Base-by-base conservation (phyloP, 2,888 invertebrate species). In the Cryptocephalus primarius region DNA sequence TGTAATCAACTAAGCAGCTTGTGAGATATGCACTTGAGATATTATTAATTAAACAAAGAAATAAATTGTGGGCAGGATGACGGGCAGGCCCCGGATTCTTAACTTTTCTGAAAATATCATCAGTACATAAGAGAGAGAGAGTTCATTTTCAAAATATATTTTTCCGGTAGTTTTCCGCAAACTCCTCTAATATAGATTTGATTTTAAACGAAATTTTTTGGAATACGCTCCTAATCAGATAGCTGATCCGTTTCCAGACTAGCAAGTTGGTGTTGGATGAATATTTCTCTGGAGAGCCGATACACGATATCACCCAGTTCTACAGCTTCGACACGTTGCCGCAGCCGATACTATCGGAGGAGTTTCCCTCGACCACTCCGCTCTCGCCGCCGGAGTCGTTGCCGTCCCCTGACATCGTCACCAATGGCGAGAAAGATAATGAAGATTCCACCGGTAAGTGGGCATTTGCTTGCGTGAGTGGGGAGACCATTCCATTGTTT, bases 251-350 rank as follows among this genome's bases (percentile, higher is more conserved):
- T 48, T 66, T 66, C 9, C 67, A 90, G 90, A 85, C 84, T 61
- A 89, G 90, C 48, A 91, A 91, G 72, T 73, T 90, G 61, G 85
- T 90, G 56, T 73, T 92, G 61, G 91, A 91, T 67, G 89, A 90
- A 70, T 88, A 88, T 70, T 91, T 91, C 51, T 69, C 69, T 12
- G 71, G 70, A 9, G 69, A 70, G 51, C 68, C 69, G 10, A 63
- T 70, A 14, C 67, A 69, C 49, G 69, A 69, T 47, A 60, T 66
- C 31, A 60, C 65, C 1, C 68, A 69, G 45, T 70, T 71, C 53
- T 70, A 67, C 52, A 69, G 67, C 54, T 69, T 69, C 48, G 71
- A 71, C 44, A 69, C 67, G 52, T 55, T 71, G 43, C 69, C 71
- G 9, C 68, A 68, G 43, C 62, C 66, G 2, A 61, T 62, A 36